phyloP scores from a whole-genome alignment of 2,888 invertebrate genomes.

The Heliothis peltigera region DNA sequence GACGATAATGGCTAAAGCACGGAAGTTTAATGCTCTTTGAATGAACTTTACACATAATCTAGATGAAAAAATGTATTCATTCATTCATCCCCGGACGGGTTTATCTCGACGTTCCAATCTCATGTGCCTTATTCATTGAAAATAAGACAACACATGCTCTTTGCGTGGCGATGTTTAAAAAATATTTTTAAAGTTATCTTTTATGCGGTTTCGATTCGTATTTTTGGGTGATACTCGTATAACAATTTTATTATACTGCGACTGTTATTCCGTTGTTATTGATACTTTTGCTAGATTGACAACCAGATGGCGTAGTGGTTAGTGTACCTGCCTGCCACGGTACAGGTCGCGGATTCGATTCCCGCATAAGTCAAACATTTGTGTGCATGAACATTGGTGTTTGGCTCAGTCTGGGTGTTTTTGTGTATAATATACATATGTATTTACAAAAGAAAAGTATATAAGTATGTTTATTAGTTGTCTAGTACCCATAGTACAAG shows the following conservation, averaged over 20 bases:
- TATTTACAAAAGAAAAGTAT: too few relatives aligned
- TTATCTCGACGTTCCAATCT: constrained; percentile 59
- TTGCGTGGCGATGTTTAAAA: constrained; percentile 39
- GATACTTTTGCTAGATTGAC: too few relatives aligned
- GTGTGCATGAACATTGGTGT: too few relatives aligned
- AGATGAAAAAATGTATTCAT: constrained; percentile 59
- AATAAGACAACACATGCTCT: constrained; percentile 61
- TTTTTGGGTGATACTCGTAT: constrained; percentile 14
- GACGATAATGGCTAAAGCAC: constrained; percentile 55
- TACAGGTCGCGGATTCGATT: too few relatives aligned
- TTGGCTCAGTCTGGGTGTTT: too few relatives aligned
- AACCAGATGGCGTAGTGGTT: too few relatives aligned
- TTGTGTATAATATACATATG: too few relatives aligned
- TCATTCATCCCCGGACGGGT: constrained; percentile 46
- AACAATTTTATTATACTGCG: constrained; percentile 2
- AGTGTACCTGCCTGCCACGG: too few relatives aligned
- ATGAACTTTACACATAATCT: constrained; percentile 61
- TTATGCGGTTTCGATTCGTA: constrained; percentile 27
- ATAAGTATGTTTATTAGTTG: too few relatives aligned
- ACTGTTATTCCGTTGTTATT: too few relatives aligned
- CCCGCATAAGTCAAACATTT: too few relatives aligned
- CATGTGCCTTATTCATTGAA: constrained; percentile 60
- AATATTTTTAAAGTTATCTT: constrained; percentile 38
- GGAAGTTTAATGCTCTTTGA: constrained; percentile 54
- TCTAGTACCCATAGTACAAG: too few relatives aligned